Base-by-base conservation (phyloP, 64 coral and sea anemone species). In the Pachyseris speciosa region DNA sequence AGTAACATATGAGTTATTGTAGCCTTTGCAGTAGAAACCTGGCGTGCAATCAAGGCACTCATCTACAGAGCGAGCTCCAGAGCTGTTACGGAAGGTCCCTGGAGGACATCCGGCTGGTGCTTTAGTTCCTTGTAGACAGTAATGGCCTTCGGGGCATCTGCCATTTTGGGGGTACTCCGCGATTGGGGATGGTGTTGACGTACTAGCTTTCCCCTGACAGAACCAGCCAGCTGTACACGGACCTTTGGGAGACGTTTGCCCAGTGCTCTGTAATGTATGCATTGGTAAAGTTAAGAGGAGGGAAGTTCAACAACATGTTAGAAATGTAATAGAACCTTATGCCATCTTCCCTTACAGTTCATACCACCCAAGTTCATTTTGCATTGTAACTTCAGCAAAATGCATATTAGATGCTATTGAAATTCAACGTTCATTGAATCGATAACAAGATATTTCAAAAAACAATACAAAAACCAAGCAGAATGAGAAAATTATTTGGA, bases 1-100 rank as follows among this genome's bases (percentile, higher is more conserved):
- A 41, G 89, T 99, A 2, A 90, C 94, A 53, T 87, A 71, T 38
- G 80, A 85, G 66, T 95, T 95, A 6, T 87, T 87, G 71, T 95
- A 95, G 0, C 97, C 90, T 45, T 42, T 58, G 78, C 97, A 99
- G 43, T 87, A 99, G 55, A 80, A 99, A 34, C 97, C 97, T 37
- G 94, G 97, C 8, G 24, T 51, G 73, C 97, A 99, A 42, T 99
- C 90, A 9, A 99, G 94, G 33, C 97, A 99, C 10, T 99, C 75
- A 33, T 41, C 34, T 37, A 86, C 66, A 1, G 97, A 95, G 57
- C 69, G 73, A 47, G 97, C 97, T 12, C 97, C 97, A 67, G 97
- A 93, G 26, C 75, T 99, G 55, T 99, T 99, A 20, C 97, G 94
- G 86, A 90, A 99, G 27, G 97, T 99, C 30, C 97, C 97, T 26